Conservation (phyloP, 1,140 invertebrate species). For the Micrasema minimum region DNA sequence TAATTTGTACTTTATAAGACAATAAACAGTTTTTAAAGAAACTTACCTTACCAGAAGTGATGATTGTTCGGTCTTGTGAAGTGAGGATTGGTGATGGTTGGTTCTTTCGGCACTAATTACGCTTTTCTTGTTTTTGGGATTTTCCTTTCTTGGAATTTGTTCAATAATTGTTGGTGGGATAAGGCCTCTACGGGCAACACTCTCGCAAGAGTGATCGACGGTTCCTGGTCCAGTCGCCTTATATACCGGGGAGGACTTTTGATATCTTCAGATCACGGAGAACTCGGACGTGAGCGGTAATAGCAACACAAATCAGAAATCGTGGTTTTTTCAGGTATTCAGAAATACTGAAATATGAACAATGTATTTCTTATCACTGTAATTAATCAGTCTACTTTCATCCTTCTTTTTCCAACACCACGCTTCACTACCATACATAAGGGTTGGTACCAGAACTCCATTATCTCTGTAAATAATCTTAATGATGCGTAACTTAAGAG, state of each 20-base stretch:
- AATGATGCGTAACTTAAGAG: too few species aligned
- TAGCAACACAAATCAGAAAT: too few species aligned
- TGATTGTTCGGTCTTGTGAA: conserved; percentile 9
- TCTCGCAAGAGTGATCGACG: conserved; percentile 13
- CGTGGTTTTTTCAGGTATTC: neutral
- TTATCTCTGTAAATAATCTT: too few species aligned
- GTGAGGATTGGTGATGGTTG: neutral
- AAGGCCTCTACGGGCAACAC: conserved; percentile 15
- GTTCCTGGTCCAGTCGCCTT: neutral
- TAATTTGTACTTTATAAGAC: conserved; percentile 6
- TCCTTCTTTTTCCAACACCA: too few species aligned
- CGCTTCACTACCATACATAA: too few species aligned
- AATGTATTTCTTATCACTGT: too few species aligned
- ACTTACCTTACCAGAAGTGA: conserved; percentile 19
- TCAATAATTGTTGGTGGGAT: neutral
- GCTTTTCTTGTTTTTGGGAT: neutral
- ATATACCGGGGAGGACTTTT: conserved; percentile 16
- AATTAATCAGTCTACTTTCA: too few species aligned
- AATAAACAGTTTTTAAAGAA: conserved; percentile 21
- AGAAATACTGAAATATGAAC: neutral
- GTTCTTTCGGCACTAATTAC: conserved; percentile 6
- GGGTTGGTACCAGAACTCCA: too few species aligned
- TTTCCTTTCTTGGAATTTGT: neutral
- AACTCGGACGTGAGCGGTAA: too few species aligned
- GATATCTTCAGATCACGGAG: too few species aligned